Evolutionary conservation across 2,797 vertebrate genomes (phyloP), one percentile per base, ranked within the genome.

Genomic region (Jordanella pulchra): DNA sequence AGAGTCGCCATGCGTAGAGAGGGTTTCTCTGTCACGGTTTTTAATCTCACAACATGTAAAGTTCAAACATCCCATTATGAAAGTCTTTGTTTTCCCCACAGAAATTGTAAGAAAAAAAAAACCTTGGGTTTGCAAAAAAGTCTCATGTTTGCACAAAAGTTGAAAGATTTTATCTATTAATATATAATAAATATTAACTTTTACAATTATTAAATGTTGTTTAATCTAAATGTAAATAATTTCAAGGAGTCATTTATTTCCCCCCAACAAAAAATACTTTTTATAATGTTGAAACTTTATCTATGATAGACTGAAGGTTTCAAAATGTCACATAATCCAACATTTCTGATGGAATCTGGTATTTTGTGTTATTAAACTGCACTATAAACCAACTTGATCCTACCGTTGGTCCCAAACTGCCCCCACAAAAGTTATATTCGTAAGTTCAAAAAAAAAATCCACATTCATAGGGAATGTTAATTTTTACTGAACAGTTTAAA

Each of bases 271-370:
- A n/a, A 25, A 42, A n/a, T 63, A 1, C 0, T n/a, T 42, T 39
- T n/a, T 3, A 14, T n/a, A 63, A 5, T n/a, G 13, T 79, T 84
- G 85, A 91, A 89, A 87, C 91, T 89, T 63, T 90, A 86, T 69
- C 72, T 79, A 79, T 64, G 54, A 66, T 76, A 28, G 61, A 75
- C 55, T 18, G 30, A 21, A 73, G 78, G 71, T 79, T 70, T 77
- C 27, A 78, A 73, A 18, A n/a, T 2, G 67, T 84, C 18, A 39
- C 1, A n/a, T n/a, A 61, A 2, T 53, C 3, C n/a, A 53, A n/a
- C 6, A 25, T 84, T 78, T 85, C 71, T 23, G 68, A 47, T 18
- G 28, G 50, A 45, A 18, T 66, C 11, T 21, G 28, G 14, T n/a
- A 65, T 39, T 61, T 39, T 61, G 3, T 6, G 32, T n/a, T 13